Evolutionary conservation across 2,888 invertebrate genomes (phyloP).

Genomic region (Rhodophaea formosa): DNA sequence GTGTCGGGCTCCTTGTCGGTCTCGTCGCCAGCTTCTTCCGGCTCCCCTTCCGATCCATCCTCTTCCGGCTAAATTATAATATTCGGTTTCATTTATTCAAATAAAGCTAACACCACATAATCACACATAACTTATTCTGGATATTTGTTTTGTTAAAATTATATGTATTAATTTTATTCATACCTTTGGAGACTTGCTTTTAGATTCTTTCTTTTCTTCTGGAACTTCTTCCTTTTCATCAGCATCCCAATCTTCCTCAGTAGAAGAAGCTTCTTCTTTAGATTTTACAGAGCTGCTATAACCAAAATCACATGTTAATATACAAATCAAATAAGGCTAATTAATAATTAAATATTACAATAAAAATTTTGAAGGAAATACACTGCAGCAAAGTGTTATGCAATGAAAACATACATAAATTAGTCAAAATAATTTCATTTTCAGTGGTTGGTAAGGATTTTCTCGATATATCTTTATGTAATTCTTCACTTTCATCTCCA

Average conservation of each 20-base stretch:
- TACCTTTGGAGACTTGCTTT: conserved; percentile 69
- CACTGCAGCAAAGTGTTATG: no score
- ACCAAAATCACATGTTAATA: conserved; percentile 4
- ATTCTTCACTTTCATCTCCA: not conserved
- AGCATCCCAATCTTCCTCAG: conserved; percentile 76
- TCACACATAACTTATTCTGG: no score
- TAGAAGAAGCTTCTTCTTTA: conserved; percentile 73
- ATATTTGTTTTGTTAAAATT: no score
- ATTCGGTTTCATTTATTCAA: not conserved
- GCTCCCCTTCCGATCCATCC: conserved; percentile 67
- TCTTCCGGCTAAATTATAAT: conserved; percentile 46
- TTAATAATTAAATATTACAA: not conserved
- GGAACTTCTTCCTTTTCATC: conserved; percentile 68
- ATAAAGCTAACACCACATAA: conserved; percentile 3
- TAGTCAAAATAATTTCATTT: not conserved
- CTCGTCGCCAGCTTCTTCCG: conserved; percentile 73
- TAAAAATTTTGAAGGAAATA: not conserved
- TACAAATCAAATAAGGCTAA: not conserved
- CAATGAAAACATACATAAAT: not conserved
- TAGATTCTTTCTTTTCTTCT: conserved; percentile 67
- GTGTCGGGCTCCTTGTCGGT: conserved; percentile 80
- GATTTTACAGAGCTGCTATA: conserved; percentile 67
- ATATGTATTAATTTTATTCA: conserved; percentile 4
- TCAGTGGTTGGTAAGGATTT: not conserved
- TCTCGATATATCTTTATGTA: not conserved